These are phyloP conservation scores for Cylas formicarius DNA, from an alignment of 1,140 invertebrate species.

Conservation along the genomic window DNA sequence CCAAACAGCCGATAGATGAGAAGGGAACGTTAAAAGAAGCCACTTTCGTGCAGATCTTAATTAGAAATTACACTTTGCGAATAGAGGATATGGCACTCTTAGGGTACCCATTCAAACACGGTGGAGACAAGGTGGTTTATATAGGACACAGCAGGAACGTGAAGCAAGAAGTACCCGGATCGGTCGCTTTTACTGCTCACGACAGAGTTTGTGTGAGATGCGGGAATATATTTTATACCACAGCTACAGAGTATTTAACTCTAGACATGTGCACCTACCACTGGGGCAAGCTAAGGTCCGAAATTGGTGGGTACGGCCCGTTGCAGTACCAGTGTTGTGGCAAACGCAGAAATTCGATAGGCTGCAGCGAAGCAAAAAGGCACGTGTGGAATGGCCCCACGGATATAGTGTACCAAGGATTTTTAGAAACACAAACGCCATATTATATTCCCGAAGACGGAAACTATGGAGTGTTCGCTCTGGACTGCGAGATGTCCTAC, in stretches of 20 bases:
- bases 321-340: slow-evolving; percentile 52
- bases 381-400: slow-evolving; percentile 69
- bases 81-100: slow-evolving; percentile 38
- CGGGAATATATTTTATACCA: slow-evolving; percentile 54
- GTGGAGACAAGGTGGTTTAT: too few relatives aligned
- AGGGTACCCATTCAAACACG: too few relatives aligned
- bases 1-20: too few relatives aligned
- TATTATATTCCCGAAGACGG: slow-evolving; percentile 34
- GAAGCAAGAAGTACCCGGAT: too few relatives aligned
- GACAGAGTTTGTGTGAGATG: slow-evolving; percentile 69
- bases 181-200: too few relatives aligned
- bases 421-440: slow-evolving; percentile 49
- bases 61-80: slow-evolving; percentile 1
- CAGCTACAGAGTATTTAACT: slow-evolving; percentile 57
- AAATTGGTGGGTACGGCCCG: too few relatives aligned
- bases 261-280: slow-evolving; percentile 71
- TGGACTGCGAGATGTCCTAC: slow-evolving; percentile 92
- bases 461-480: slow-evolving; percentile 58
- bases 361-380: slow-evolving; percentile 53
- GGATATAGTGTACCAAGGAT: slow-evolving; percentile 62
- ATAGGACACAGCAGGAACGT: too few relatives aligned
- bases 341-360: slow-evolving; percentile 39
- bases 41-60: slow-evolving; percentile 7
- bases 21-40: too few relatives aligned
- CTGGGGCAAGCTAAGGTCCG: slow-evolving; percentile 60